Base-by-base conservation (phyloP, 2,888 invertebrate genomes). In the Drosophila vallismaia region DNA sequence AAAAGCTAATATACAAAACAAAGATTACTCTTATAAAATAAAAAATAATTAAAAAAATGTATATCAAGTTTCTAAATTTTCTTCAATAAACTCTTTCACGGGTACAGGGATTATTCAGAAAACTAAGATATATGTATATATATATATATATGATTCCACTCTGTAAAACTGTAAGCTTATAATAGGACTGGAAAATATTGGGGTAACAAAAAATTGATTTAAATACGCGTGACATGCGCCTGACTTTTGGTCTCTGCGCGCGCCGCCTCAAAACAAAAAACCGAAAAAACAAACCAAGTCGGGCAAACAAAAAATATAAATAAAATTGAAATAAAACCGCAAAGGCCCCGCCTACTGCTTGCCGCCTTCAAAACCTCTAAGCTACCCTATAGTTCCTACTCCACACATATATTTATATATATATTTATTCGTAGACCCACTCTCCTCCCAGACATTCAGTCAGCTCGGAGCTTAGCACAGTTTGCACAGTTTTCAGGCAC, bases 151-250 rank as follows among this genome's bases (percentile, higher is more conserved):
- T 31, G 9, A 9, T 31, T n/a, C n/a, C 3, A 7, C 31, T 9
- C 8, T 31, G 8, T 31, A 33, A n/a, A n/a, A n/a, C 4, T 33
- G n/a, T n/a, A 33, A n/a, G 33, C 10, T 10, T 12, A 5, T 12
- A 40, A 31, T 9, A 6, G 31, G 45, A 46, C 14, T 31, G 24
- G 14, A 45, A 29, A 40, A 44, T 44, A 54, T 54, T 42, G 51
- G 42, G 42, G 28, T 26, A 8, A 29, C 33, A 36, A 59, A 74
- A 74, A 85, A 82, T 79, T 73, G 74, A 85, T 88, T 88, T 88
- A 80, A 86, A 83, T 86, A 83, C 73, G 76, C 84, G 84, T 86
- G 80, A 83, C 88, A 88, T 88, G 84, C 83, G 88, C 84, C 75
- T 78, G 86, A 86, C 74, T 84, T 86, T 84, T 86, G 84, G 79